Evolutionary conservation across 2,797 vertebrate genomes (phyloP), one percentile per base, ranked within the genome.

Genomic region (Intellagama lesueurii): DNA sequence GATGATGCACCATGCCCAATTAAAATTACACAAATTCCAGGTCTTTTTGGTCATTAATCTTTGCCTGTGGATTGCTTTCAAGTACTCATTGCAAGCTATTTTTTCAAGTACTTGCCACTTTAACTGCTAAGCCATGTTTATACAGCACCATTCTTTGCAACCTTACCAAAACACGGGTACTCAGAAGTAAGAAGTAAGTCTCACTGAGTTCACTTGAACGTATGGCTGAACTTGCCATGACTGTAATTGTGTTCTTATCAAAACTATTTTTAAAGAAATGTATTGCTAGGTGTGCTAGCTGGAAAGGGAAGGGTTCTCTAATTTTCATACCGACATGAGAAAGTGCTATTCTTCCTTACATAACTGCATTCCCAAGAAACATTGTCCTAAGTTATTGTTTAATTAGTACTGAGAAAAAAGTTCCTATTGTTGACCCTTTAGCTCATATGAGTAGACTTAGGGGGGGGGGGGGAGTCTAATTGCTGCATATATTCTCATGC

Each of bases 31-130:
- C 91, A 17, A 49, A 91, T 90, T 94, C 93, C 72, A 88, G 77
- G 83, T 88, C 84, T 95, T 96, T 92, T 87, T 94, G 82, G 90
- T 93, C 81, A 92, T 95, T 94, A 66, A 85, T 95, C 95, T 94
- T 94, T 90, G 82, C 47, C 83, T 64, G 88, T 91, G 92, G 90
- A 91, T 86, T 73, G 44, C 93, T 96, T 83, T 91, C 94, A 94
- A 91, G 94, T 90, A 90, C 85, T 91, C 92, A 44, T 90, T 93
- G 92, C 86, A 94, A 96, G 94, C 87, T 81, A 32, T 88, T 80
- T 28, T 92, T 90, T 88, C 87, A 88, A 92, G 91, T 93, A 90
- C 78, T 56, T 81, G 40, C 49, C 28, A 16, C 12, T 49, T 49
- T 79, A 89, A 64, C 17, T 84, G 76, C 90, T 89, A 87, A 91